A percentile compares a stretch with the other conserved stretches of the same genome.
phyloP scores from a whole-genome alignment of 2,797 vertebrate genomes.

The Phrynocephalus guinanensis region DNA sequence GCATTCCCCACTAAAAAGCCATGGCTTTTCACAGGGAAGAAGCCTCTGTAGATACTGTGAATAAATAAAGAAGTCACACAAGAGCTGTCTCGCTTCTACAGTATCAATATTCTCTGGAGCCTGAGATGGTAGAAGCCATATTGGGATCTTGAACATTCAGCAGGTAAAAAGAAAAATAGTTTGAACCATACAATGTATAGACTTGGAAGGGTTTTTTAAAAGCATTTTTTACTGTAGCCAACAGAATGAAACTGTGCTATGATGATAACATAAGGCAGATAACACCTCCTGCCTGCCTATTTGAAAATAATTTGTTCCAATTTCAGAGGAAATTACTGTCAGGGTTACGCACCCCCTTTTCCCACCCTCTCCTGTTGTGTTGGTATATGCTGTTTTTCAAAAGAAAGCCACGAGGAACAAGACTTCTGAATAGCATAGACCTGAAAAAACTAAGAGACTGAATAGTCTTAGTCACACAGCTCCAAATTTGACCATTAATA shows the following conservation, averaged over 20 bases:
- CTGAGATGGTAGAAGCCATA: conserved; percentile 35
- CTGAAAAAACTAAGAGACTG: conserved; percentile 24
- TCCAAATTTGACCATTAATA: conserved; percentile 12
- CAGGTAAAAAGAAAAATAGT: not conserved
- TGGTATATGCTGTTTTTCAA: conserved; percentile 44
- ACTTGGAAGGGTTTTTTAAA: conserved; percentile 63
- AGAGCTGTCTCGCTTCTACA: not conserved
- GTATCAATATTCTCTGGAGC: conserved; percentile 8
- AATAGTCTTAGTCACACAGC: conserved; percentile 14
- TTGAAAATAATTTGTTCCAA: conserved; percentile 6
- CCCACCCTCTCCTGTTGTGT: conserved; percentile 15
- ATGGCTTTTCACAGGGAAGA: not conserved
- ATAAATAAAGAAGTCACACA: not conserved
- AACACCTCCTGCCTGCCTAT: conserved; percentile 15
- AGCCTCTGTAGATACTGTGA: not conserved
- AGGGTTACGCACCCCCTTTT: not conserved
- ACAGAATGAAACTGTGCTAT: conserved; percentile 31
- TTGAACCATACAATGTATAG: conserved; percentile 51
- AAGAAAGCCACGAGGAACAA: conserved; percentile 22
- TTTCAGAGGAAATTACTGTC: conserved; percentile 31
- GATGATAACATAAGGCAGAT: conserved; percentile 8
- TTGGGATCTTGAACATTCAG: conserved; percentile 43
- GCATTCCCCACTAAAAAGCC: not conserved
- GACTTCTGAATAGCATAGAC: conserved; percentile 30
- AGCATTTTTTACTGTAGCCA: conserved; percentile 44